Base-by-base conservation (phyloP, 2,113 vertebrate genomes). In the Tragelaphus imberbis region DNA sequence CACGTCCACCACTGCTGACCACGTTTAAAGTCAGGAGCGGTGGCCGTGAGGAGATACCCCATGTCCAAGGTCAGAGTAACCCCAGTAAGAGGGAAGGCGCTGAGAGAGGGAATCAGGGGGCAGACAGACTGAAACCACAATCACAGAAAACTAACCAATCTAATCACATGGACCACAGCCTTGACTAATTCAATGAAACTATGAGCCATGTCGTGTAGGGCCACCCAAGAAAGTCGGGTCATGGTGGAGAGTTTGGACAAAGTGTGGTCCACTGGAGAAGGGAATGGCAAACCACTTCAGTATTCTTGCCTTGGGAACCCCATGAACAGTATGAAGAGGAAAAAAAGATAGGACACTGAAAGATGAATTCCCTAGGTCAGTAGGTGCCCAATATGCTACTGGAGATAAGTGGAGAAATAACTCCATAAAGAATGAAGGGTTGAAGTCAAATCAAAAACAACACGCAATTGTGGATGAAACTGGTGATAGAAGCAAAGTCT, bases 11-110 rank as follows among this genome's bases (percentile, higher is more conserved):
- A 4, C 33, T 68, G 33, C 19, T 68, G 65, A 68, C 65, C 65
- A 12, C 0, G 2, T 71, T 71, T 36, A 71, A 71, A 2, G 17
- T 71, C n/a, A 71, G 65, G 2, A 11, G n/a, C 0, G 1, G 17
- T 5, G n/a, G 65, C 65, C 0, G 1, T 71, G 9, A 36, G 65
- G 17, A 36, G 65, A 71, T 1, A 21, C n/a, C 17, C 9, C n/a
- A 21, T 0, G 65, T 36, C n/a, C n/a, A 71, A 36, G 19, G 65
- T 71, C 65, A 71, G 17, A 36, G 17, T 21, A 71, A 71, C n/a
- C 65, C n/a, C n/a, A 21, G 65, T 23, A 23, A 71, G n/a, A 71
- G 19, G 65, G 17, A 71, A 71, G 65, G n/a, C 2, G 1, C n/a
- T 21, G n/a, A 71, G 17, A 36, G 65, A 71, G 65, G 65, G 17